Evolutionary conservation across 2,113 vertebrate genomes (phyloP), one percentile per base, ranked within the genome.

Genomic region (Heloderma charlesbogerti): DNA sequence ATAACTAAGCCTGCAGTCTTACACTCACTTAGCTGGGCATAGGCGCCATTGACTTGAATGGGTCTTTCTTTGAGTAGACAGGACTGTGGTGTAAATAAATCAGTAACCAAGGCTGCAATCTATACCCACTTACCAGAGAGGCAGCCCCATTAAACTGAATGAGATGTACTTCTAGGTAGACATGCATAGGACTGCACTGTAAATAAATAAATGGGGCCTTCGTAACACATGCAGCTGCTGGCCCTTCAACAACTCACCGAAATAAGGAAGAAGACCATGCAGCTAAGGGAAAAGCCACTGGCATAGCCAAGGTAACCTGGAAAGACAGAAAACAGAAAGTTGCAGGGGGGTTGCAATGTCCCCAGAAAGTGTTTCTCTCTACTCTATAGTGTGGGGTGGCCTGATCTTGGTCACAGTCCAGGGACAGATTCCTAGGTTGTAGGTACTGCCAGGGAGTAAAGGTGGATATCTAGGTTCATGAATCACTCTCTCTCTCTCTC

Each of bases 221-320:
- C 20, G 25, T 40, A 29, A 67, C 5, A 18, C 3, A 60, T 22
- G 6, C 10, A 40, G 43, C 22, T 82, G n/a, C 37, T 86, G 34
- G 18, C 69, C 60, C 45, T 75, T 43, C 63, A 60, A 83, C 27
- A 66, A 97, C 99, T 98, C 97, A 99, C 99, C 40, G 98, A 98
- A 86, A 96, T 96, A 88, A 99, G 98, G 95, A 99, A 99, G 97
- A 99, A 99, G 92, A 98, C 98, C 99, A 99, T 99, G 95, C 99
- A 99, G 97, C 98, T 98, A 94, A 99, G 98, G 13, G 99, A 99
- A 97, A 99, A 99, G 43, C 99, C 99, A 0, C 99, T 99, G 96
- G 98, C 97, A 7, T 99, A 99, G 85, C 99, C 99, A 0, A 99
- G 98, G 96, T 99, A 99, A 93, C 99, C 99, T 99, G 96, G 34